A percentile compares a stretch with the other conserved stretches of the same genome.
Evolutionary conservation across 1,140 invertebrate species (phyloP).

Genomic region (Drosophila ambigua): DNA sequence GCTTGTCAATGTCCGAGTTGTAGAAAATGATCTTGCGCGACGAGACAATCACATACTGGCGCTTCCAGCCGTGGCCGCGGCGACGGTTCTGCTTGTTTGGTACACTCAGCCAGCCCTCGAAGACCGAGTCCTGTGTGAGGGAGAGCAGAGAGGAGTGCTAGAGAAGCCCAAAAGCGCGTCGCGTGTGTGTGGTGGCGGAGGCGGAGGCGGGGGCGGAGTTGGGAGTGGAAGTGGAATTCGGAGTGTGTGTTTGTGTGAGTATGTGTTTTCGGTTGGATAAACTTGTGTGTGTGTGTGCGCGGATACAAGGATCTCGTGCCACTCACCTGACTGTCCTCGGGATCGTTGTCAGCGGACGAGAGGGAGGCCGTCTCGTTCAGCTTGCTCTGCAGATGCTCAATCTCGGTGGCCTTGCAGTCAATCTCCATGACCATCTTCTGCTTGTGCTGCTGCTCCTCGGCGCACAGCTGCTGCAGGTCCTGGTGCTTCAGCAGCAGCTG

Average conservation of each 20-base stretch:
- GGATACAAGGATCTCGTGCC: not conserved
- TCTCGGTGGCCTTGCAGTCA: constrained; percentile 97
- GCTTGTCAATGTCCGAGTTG: constrained; percentile 96
- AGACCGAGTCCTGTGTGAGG: constrained; percentile 88
- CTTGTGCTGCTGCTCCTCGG: constrained; percentile 88
- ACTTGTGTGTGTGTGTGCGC: constrained; percentile 6
- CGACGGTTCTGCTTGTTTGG: constrained; percentile 98
- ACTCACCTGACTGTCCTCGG: constrained; percentile 87
- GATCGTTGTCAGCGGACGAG: constrained; percentile 94
- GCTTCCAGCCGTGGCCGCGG: constrained; percentile 96
- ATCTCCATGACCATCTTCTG: constrained; percentile 95
- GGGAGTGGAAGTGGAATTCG: not conserved
- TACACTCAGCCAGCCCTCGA: constrained; percentile 98
- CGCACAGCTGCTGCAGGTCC: constrained; percentile 90
- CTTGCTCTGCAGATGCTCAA: constrained; percentile 95
- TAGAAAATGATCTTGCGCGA: constrained; percentile 99
- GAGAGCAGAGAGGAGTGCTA: constrained; percentile 82
- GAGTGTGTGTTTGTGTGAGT: constrained; percentile 19
- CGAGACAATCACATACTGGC: constrained; percentile 98
- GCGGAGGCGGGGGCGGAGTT: too few species aligned
- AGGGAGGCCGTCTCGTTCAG: constrained; percentile 95
- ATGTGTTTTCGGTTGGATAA: constrained; percentile 12
- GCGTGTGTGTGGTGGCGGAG: not conserved
- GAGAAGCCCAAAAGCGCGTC: constrained; percentile 24
- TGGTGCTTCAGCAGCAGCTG: constrained; percentile 93